Base-by-base conservation (phyloP, 2,797 vertebrate species). In the Falco berigora region DNA sequence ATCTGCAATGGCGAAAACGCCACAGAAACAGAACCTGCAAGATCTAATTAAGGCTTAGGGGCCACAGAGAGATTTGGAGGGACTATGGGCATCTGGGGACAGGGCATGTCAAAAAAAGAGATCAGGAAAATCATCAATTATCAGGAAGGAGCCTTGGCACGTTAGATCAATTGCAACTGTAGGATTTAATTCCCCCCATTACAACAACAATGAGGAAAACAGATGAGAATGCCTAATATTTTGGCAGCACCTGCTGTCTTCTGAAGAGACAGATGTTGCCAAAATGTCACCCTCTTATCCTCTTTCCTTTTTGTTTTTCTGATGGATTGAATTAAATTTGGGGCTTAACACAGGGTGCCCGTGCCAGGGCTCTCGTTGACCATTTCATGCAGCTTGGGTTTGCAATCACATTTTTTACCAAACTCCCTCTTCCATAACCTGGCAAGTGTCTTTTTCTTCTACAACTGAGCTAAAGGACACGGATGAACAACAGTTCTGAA, bases 121-220 rank as follows among this genome's bases (percentile, higher is more conserved):
- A 80, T 87, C 50, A 84, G 95, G 89, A 93, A 96, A 91, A 88
- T 67, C 16, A 69, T 52, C 67, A 78, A 18, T 91, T 94, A 88
- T 72, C 47, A 67, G 52, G 69, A 92, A 92, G 63, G 68, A 90
- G 9, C 34, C 49, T 56, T 96, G 78, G 46, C 61, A 80, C 12
- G 2, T 85, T 74, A 90, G 47, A 75, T 92, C 91, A 91, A 16
- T 74, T 88, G 79, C 73, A 83, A 66, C 61, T 78, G n/a, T 32
- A 88, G 44, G 46, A 58, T 91, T 94, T 80, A 90, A 94, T 80
- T 64, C 62, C 27, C 46, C 38, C 28, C 23, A 49, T 90, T 53
- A 84, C 64, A 79, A 92, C 95, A 93, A 61, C 47, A 66, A 73
- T 59, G 64, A 32, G 5, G 64, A 94, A 95, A 93, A 85, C 40